Conservation (phyloP, 2,888 invertebrate genomes). For the Polia nebulosa region DNA sequence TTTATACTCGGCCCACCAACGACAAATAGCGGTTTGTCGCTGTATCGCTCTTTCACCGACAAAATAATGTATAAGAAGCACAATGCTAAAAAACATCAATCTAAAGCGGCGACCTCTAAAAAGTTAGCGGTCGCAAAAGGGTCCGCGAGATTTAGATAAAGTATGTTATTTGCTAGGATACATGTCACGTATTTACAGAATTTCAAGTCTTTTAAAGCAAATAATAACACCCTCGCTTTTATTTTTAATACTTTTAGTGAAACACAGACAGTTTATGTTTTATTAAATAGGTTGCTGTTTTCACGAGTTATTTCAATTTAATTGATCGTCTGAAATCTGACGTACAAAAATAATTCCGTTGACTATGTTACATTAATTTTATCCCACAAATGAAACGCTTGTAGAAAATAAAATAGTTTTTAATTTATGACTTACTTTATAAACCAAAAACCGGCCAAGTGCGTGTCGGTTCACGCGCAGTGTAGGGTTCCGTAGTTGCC, state of each 20-base stretch:
- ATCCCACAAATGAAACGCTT: no score
- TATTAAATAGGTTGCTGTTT: background rate
- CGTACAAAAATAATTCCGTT: no score
- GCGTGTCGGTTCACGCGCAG: no score
- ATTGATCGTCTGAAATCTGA: background rate
- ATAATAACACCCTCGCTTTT: slow-evolving; percentile 18
- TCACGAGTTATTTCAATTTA: background rate
- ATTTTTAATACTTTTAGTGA: background rate
- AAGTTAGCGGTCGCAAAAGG: slow-evolving; percentile 66
- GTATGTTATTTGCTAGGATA: slow-evolving; percentile 56
- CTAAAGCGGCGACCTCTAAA: slow-evolving; percentile 62
- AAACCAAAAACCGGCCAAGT: no score
- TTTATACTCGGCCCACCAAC: slow-evolving; percentile 85
- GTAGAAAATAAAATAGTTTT: no score
- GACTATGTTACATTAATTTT: no score
- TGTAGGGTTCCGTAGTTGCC: no score
- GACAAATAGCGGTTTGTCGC: slow-evolving; percentile 90
- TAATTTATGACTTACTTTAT: no score
- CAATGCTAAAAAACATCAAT: slow-evolving; percentile 75
- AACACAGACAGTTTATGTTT: background rate
- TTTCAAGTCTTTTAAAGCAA: slow-evolving; percentile 33
- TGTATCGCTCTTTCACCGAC: slow-evolving; percentile 85
- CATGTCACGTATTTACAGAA: slow-evolving; percentile 20
- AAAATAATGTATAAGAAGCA: slow-evolving; percentile 83
- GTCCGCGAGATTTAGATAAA: slow-evolving; percentile 66